Evolutionary conservation across 2,888 invertebrate species (phyloP).

Genomic region (Serripes groenlandicus): DNA sequence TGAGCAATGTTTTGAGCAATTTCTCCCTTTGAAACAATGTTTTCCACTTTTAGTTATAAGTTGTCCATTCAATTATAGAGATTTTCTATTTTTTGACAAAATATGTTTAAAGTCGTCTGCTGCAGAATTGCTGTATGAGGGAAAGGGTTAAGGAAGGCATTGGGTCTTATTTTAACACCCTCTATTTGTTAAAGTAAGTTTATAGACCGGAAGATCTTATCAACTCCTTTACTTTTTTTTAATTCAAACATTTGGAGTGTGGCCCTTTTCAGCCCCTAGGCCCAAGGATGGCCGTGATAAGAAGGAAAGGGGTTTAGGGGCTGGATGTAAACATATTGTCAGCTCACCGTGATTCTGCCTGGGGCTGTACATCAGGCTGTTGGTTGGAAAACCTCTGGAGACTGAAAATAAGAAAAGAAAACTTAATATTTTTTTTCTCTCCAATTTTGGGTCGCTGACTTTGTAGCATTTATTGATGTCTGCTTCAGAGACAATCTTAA

Average conservation of each 20-base stretch:
- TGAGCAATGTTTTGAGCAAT: too few species aligned
- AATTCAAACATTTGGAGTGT: constrained; percentile 24
- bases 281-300: not conserved
- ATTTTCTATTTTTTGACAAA: too few species aligned
- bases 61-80: too few species aligned
- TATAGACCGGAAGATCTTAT: constrained; percentile 34
- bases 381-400: constrained; percentile 64
- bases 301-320: constrained; percentile 5
- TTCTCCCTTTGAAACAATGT: too few species aligned
- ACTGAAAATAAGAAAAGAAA: constrained; percentile 63
- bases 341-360: constrained; percentile 74
- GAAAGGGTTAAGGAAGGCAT: constrained; percentile 37
- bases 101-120: too few species aligned
- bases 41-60: too few species aligned
- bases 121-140: too few species aligned
- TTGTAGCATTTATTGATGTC: too few species aligned
- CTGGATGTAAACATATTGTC: constrained; percentile 34
- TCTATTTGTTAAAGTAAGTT: constrained; percentile 38
- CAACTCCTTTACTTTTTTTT: constrained; percentile 5
- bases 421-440: too few species aligned
- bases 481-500: too few species aligned
- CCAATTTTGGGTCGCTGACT: too few species aligned
- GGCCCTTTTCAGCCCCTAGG: constrained; percentile 9
- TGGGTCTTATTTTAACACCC: constrained; percentile 61
- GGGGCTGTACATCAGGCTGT: constrained; percentile 68